Percentiles rank a stretch among this genome's conserved stretches.
phyloP scores from a whole-genome alignment of 2,113 vertebrate genomes.

The Heterochromis multidens region DNA sequence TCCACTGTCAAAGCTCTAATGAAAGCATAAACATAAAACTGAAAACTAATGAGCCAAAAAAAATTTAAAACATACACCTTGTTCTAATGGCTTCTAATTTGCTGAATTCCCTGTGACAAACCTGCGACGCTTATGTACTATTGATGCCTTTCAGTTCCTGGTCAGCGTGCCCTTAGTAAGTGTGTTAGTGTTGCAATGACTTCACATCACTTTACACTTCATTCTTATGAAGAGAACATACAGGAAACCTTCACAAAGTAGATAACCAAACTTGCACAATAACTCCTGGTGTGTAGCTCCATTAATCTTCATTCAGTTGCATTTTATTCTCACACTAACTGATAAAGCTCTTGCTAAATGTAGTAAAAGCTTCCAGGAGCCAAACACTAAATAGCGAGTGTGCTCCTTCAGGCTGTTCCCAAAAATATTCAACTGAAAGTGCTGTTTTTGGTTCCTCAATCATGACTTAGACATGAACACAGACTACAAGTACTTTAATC shows the following conservation, averaged over 20 bases:
- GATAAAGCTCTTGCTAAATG: too few species aligned
- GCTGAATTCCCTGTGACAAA: too few species aligned
- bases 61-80: background rate
- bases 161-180: background rate
- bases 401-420: background rate
- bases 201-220: background rate
- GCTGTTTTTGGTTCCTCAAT: background rate
- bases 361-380: too few species aligned
- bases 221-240: background rate
- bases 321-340: background rate
- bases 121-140: background rate
- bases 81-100: too few species aligned
- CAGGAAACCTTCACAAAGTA: background rate
- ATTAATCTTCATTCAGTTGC: background rate
- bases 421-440: background rate
- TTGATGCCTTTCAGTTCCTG: background rate
- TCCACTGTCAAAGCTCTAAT: background rate
- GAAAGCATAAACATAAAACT: background rate
- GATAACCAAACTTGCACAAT: background rate
- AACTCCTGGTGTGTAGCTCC: background rate
- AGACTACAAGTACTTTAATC: background rate
- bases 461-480: background rate
- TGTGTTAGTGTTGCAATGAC: too few species aligned
- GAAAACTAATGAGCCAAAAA: background rate
- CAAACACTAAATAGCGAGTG: background rate